A percentile compares a stretch with the other conserved stretches of the same genome.
Conservation (phyloP, 2,797 vertebrate species). For the Catharus ustulatus region DNA sequence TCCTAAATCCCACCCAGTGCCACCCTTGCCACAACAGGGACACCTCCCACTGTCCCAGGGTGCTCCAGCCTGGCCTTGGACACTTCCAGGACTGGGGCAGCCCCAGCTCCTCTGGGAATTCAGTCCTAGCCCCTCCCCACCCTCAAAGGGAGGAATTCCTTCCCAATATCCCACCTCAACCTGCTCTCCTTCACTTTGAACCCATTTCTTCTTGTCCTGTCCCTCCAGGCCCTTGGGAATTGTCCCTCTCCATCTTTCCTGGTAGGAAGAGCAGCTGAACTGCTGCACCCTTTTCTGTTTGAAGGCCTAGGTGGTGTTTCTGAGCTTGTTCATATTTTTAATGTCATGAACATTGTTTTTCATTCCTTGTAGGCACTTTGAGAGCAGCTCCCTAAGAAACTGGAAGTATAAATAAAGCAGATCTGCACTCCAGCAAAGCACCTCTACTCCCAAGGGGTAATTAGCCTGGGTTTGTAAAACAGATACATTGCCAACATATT, state of each 20-base stretch:
- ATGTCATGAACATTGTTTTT: background rate
- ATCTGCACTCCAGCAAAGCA: background rate
- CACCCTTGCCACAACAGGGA: no score
- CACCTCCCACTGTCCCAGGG: no score
- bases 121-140: background rate
- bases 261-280: background rate
- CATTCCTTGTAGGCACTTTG: background rate
- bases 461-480: background rate
- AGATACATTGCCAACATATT: background rate
- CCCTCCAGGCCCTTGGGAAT: background rate
- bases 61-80: no score
- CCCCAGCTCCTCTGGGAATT: background rate
- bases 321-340: background rate
- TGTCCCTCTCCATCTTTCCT: background rate
- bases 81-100: no score
- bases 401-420: background rate
- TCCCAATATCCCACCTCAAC: no score
- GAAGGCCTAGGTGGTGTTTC: background rate
- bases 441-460: background rate
- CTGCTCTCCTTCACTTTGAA: background rate
- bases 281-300: background rate
- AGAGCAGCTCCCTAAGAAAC: background rate
- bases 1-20: no score
- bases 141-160: background rate
- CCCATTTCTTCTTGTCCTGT: background rate